phyloP scores from a whole-genome alignment of 2,113 vertebrate genomes.

The Strix aluco region DNA sequence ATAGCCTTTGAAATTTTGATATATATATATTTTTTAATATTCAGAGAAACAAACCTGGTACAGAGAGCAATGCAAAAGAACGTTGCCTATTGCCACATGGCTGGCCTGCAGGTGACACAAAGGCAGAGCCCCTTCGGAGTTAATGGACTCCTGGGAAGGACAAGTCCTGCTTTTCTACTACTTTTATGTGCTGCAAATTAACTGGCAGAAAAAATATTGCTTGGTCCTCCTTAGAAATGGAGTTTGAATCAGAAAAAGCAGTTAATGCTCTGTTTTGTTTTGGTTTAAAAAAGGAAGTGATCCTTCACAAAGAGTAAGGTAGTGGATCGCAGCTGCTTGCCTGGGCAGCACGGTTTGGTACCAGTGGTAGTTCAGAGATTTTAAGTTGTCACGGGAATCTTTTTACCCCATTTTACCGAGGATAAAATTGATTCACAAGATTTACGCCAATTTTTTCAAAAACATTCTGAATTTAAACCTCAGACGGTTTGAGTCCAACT shows the following conservation, averaged over 20 bases:
- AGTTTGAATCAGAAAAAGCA: not conserved
- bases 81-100: accelerated
- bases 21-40: not conserved
- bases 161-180: not conserved
- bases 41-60: too few relatives aligned
- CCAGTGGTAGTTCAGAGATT: not conserved
- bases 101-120: not conserved
- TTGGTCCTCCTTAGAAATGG: not conserved
- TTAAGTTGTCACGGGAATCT: accelerated
- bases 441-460: too few relatives aligned
- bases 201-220: not conserved
- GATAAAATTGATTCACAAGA: not conserved
- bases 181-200: not conserved
- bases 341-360: accelerated
- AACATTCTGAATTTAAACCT: not conserved
- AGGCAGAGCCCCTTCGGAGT: not conserved
- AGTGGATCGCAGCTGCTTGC: too few relatives aligned
- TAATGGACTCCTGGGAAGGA: not conserved
- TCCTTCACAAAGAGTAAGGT: accelerated
- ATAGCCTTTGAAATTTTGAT: not conserved
- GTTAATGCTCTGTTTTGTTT: not conserved
- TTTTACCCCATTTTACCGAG: not conserved
- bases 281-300: not conserved
- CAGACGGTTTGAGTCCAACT: not conserved
- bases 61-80: accelerated